phyloP scores from a whole-genome alignment of 2,113 vertebrate genomes.

The Callopanchax toddi region DNA sequence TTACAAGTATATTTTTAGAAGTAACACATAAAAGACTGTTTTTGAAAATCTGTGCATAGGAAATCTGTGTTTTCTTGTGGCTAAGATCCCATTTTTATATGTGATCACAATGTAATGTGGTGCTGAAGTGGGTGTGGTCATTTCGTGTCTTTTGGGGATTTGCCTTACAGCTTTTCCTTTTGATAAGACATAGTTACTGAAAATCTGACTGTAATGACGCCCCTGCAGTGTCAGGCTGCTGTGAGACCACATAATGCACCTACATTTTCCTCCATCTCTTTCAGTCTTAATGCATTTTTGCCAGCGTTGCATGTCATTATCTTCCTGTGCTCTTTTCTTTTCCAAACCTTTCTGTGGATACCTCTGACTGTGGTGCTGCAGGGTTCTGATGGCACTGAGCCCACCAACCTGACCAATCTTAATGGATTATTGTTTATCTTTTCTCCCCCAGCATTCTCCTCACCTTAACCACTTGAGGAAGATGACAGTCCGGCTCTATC shows the following conservation, averaged over 20 bases:
- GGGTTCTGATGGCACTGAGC: not conserved
- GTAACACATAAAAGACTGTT: too few species aligned
- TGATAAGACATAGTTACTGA: too few species aligned
- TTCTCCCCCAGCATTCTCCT: not conserved
- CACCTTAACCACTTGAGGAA: constrained; percentile 1
- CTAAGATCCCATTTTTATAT: too few species aligned
- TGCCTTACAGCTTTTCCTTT: not conserved
- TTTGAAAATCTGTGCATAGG: too few species aligned
- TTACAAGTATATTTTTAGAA: too few species aligned
- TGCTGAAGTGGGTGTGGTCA: not conserved
- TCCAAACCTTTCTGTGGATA: not conserved
- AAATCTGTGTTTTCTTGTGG: too few species aligned
- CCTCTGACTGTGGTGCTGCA: not conserved
- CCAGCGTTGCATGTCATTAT: not conserved
- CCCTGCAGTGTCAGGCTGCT: not conserved
- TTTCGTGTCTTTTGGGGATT: not conserved
- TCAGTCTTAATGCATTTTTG: not conserved
- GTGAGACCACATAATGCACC: not conserved
- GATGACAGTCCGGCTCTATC: not conserved
- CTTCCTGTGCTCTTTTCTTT: not conserved
- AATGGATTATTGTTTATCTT: constrained; percentile 1
- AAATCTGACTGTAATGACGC: not conserved
- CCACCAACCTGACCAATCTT: not conserved
- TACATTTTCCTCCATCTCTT: not conserved
- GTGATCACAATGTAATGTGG: too few species aligned